Conservation (phyloP, 2,888 invertebrate genomes). For the Teleiodes luculella region DNA sequence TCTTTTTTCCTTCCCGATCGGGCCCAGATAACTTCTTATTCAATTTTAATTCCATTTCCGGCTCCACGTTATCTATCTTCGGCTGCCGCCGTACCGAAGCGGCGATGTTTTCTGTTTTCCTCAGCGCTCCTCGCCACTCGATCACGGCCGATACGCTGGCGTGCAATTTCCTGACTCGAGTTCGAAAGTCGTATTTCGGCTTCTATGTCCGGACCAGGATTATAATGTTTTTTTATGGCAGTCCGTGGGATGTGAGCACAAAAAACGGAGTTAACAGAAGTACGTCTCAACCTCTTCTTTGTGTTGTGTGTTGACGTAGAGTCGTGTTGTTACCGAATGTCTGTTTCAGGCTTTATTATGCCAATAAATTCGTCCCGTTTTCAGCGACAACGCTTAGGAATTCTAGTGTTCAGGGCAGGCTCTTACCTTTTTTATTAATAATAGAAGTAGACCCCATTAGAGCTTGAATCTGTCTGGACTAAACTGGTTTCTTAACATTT, state of each 20-base stretch:
- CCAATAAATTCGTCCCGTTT: too few relatives aligned
- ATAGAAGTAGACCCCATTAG: too few relatives aligned
- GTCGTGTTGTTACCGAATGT: too few relatives aligned
- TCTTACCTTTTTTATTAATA: too few relatives aligned
- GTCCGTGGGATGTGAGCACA: not conserved
- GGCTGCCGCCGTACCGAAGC: not conserved
- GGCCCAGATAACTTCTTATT: not conserved
- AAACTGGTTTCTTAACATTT: too few relatives aligned
- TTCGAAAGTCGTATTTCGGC: not conserved
- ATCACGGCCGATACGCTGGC: not conserved
- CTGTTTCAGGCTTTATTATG: too few relatives aligned
- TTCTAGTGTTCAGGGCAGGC: too few relatives aligned
- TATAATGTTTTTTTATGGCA: conserved; percentile 10
- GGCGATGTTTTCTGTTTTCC: not conserved
- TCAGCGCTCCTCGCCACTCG: not conserved
- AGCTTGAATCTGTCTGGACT: too few relatives aligned
- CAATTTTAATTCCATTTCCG: not conserved
- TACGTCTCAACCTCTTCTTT: too few relatives aligned
- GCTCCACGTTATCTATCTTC: not conserved
- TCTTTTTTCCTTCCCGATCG: not conserved
- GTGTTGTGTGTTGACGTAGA: too few relatives aligned
- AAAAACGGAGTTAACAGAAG: too few relatives aligned
- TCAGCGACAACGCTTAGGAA: too few relatives aligned
- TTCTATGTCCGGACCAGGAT: not conserved
- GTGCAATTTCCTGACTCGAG: not conserved